Base-by-base conservation (phyloP, 2,113 vertebrate genomes). In the Sporophila hypoxantha region DNA sequence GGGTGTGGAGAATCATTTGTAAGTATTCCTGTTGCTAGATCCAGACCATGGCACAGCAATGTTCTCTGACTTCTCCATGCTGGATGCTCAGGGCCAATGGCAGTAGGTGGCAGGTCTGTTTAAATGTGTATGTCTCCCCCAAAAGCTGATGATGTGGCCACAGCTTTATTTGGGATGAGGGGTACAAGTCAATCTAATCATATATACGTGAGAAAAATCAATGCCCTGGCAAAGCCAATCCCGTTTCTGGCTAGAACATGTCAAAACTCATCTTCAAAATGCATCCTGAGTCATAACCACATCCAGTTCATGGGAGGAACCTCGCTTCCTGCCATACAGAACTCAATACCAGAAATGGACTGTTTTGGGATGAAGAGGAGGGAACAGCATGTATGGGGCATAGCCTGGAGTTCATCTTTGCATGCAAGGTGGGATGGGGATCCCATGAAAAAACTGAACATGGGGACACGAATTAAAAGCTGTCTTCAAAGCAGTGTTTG, bases 301-400 rank as follows among this genome's bases (percentile, higher is more conserved):
- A 19, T 65, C 11, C 10, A 16, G 5, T 41, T 27, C 62, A 61
- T 29, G 12, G 56, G 29, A 92, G 53, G 32, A 79, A 66, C 47
- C 32, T 42, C 0, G 0, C 23, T 69, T 44, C 17, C 25, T 1
- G n/a, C n/a, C 19, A 5, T n/a, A 14, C 17, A 47, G 44, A 62
- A 27, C 44, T 27, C 0, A 0, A 17, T 68, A 70, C 8, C 30
- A 78, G 60, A 68, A 82, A 44, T 1, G 8, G 30, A 73, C 15
- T 2, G 2, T 41, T 84, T 34, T 27, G 44, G 64, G 39, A 62
- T 34, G 16, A 92, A 34, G 42, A 66, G 34, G 39, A 61, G 25
- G 34, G 22, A 49, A 60, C 17, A 37, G 36, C 13, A 53, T 0
- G 3, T 15, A n/a, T 20, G 18, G 39, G 32, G 16, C 42, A 21